Base-by-base conservation (phyloP, 2,888 invertebrate genomes). In the Lasioglossum calceatum region DNA sequence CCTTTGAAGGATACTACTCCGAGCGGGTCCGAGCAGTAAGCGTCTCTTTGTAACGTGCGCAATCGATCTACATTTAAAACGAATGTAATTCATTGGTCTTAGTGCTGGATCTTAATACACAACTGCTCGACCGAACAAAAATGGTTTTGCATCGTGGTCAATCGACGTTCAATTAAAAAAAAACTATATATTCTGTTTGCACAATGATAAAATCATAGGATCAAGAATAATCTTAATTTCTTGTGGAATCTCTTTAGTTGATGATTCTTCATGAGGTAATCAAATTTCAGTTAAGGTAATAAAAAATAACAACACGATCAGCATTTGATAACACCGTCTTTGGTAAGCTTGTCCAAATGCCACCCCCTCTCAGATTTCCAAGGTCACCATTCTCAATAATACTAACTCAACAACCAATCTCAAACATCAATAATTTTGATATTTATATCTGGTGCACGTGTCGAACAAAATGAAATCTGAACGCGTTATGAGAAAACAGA, bases 41-140 rank as follows among this genome's bases (percentile, higher is more conserved):
- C n/a, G 36, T 71, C 71, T 14, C 67, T 71, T 71, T 71, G 71
- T 71, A 42, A 42, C 23, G 71, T 23, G 23, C 39, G 42, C 71
- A n/a, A 71, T 42, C 42, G n/a, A 71, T 71, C n/a, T 39, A n/a
- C 71, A 71, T 42, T 42, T 42, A 42, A 71, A 71, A 71, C n/a
- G 42, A n/a, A 23, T 42, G 71, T 71, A 39, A 71, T 71, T 71
- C 39, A 71, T 71, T 42, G 42, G 42, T n/a, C 42, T 14, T n/a
- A n/a, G n/a, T 12, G 14, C 12, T 2, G 42, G 12, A 23, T 70
- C 23, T 42, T 42, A 39, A 39, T 70, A 39, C 42, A 4, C 16
- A 23, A 39, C 23, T 67, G 4, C 10, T 67, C 39, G 32, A 67
- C 19, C 23, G 23, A 19, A 39, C 19, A 36, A 36, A 67, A 67